Percentiles rank a stretch among this genome's conserved stretches.
Evolutionary conservation across 2,113 vertebrate genomes (phyloP).

Genomic region (Salvelinus alpinus): DNA sequence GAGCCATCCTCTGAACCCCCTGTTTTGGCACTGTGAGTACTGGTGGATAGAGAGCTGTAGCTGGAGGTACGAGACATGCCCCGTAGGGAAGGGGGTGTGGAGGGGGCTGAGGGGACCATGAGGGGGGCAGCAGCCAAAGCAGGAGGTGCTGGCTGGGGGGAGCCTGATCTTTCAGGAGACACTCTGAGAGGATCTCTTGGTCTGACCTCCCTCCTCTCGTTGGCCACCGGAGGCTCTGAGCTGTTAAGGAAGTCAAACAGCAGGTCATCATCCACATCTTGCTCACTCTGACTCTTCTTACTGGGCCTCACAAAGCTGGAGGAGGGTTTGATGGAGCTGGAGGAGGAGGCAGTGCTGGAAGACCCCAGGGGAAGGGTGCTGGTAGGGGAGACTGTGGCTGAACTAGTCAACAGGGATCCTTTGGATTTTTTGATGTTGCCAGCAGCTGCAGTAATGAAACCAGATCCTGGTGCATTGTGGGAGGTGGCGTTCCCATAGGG

Average conservation of each 20-base stretch:
- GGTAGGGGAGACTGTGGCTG: conserved; percentile 73
- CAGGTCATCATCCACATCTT: conserved; percentile 91
- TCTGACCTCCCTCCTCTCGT: conserved; percentile 78
- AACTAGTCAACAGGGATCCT: conserved; percentile 79
- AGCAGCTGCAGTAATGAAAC: conserved; percentile 85
- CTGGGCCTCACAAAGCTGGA: conserved; percentile 86
- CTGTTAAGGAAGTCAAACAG: conserved; percentile 98
- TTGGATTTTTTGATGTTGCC: conserved; percentile 87
- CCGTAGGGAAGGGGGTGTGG: conserved; percentile 64
- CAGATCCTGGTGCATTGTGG: conserved; percentile 54
- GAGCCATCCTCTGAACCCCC: conserved; percentile 72
- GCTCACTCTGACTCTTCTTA: conserved; percentile 77
- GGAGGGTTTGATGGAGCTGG: conserved; percentile 70
- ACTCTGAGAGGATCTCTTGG: conserved; percentile 72
- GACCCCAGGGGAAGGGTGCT: conserved; percentile 45
- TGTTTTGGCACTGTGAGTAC: conserved; percentile 74
- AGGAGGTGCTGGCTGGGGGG: conserved; percentile 36
- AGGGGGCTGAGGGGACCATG: conserved; percentile 66
- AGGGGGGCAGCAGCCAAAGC: conserved; percentile 34
- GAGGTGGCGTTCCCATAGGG: conserved; percentile 36
- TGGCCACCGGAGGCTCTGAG: conserved; percentile 82
- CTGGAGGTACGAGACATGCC: conserved; percentile 81
- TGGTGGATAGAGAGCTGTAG: conserved; percentile 76
- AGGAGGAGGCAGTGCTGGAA: conserved; percentile 14
- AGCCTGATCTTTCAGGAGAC: conserved; percentile 34